phyloP scores from a whole-genome alignment of 2,888 invertebrate species.

The Bembecia ichneumoniformis region DNA sequence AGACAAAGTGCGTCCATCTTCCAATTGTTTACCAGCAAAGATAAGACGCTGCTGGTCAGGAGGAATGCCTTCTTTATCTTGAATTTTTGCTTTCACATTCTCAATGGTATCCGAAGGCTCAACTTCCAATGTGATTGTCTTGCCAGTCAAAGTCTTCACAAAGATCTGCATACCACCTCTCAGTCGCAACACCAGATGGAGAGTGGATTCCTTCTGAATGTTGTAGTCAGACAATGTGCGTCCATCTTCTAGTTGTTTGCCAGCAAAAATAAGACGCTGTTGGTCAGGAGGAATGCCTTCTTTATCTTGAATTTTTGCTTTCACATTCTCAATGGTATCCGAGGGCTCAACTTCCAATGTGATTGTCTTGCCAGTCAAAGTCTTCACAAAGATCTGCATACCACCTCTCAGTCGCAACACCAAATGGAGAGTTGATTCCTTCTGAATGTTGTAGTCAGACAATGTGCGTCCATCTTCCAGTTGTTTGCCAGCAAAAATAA shows the following conservation, averaged over 20 bases:
- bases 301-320: conserved; percentile 23
- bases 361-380: conserved; percentile 20
- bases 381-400: conserved; percentile 22
- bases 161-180: conserved; percentile 22
- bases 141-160: conserved; percentile 20
- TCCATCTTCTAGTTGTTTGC: conserved; percentile 20
- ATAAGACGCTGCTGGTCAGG: conserved; percentile 19
- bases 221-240: conserved; percentile 22
- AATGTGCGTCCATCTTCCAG: conserved; percentile 24
- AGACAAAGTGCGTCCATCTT: conserved; percentile 16
- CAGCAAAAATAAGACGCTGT: conserved; percentile 20
- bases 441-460: conserved; percentile 25
- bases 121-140: conserved; percentile 19
- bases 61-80: conserved; percentile 19
- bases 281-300: conserved; percentile 23
- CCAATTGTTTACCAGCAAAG: conserved; percentile 18
- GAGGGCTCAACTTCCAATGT: conserved; percentile 21
- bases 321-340: conserved; percentile 21
- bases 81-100: conserved; percentile 19
- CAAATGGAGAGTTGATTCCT: conserved; percentile 23
- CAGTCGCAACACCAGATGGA: conserved; percentile 17
- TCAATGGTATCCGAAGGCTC: conserved; percentile 19
- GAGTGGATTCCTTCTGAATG: conserved; percentile 22
- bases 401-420: conserved; percentile 22
- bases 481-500: conserved; percentile 24